Evolutionary conservation across 1,140 invertebrate species (phyloP), one percentile per base, ranked within the genome.

Genomic region (Habropoda laboriosa): DNA sequence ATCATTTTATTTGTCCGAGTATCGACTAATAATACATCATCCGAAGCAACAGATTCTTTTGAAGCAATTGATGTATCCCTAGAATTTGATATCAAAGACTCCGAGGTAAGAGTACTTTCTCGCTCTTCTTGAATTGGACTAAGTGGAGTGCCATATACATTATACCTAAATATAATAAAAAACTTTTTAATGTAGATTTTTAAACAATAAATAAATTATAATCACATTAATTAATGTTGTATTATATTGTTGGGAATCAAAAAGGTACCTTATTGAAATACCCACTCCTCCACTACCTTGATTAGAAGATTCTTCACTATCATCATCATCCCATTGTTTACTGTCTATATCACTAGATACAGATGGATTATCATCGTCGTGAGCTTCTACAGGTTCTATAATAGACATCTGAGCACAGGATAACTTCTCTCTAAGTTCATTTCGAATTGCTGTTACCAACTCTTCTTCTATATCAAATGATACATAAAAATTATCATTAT

Each of bases 341-440:
- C 58, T 82, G 27, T 91, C 88, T 42, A 81, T 78, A 40, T 92
- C 90, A 13, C 70, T 87, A 24, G 75, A 73, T 12, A 89, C 73
- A 47, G 84, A 86, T 6, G 89, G 81, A 49, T 93, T 89, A 13
- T 93, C 92, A 55, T 91, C 90, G 38, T 92, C 91, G 10, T 87
- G 86, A 0, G 83, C 81, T 55, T 93, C 92, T 30, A 89, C 81
- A n/a, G 89, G 80, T 68, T 93, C 91, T 7, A 93, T 78, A 18
- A 93, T 87, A 7, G 90, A 80, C 90, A 95, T 95, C 87, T 96
- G 95, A 10, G 95, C 95, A 80, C 95, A 93, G 53, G 96, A 95
- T 75, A 96, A 91, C 90, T 96, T 96, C 63, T 95, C 94, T 83
- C 94, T 93, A 57, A 96, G 89, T 89, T 96, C 96, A 85, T 95